A percentile compares a stretch with the other conserved stretches of the same genome.
Conservation (phyloP, 1,140 invertebrate species). For the Calliphora vicina region DNA sequence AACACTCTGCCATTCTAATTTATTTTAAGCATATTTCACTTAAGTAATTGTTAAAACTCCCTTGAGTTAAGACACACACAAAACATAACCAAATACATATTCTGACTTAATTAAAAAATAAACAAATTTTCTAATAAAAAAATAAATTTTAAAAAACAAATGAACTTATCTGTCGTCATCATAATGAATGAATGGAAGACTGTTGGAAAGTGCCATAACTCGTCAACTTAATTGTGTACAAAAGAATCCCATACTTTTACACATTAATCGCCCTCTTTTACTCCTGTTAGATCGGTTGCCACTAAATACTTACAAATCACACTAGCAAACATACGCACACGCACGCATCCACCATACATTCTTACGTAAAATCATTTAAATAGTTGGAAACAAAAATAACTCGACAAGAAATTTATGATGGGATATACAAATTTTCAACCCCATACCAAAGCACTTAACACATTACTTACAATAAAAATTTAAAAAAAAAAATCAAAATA, state of each 20-base stretch:
- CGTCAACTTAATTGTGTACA: neutral
- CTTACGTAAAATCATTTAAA: neutral
- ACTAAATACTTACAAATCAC: neutral
- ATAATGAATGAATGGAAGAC: neutral
- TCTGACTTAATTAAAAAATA: neutral
- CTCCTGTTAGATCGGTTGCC: neutral
- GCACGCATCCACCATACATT: neutral
- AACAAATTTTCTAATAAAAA: neutral
- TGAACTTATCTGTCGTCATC: neutral
- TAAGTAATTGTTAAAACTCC: neutral
- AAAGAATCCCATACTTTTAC: neutral
- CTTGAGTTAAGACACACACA: neutral
- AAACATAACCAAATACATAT: too few species aligned
- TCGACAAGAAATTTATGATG: neutral
- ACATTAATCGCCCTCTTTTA: neutral
- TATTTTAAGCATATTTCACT: neutral
- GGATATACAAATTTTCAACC: conserved; percentile 14
- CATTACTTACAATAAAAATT: conserved; percentile 13
- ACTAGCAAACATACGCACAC: neutral
- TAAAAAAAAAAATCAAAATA: too few species aligned
- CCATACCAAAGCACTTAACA: conserved; percentile 4
- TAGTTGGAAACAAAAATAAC: conserved; percentile 1
- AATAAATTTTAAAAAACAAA: neutral
- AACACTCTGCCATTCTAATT: neutral
- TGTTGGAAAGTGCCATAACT: neutral